Evolutionary conservation across 2,888 invertebrate species (phyloP).

Genomic region (Actias luna): DNA sequence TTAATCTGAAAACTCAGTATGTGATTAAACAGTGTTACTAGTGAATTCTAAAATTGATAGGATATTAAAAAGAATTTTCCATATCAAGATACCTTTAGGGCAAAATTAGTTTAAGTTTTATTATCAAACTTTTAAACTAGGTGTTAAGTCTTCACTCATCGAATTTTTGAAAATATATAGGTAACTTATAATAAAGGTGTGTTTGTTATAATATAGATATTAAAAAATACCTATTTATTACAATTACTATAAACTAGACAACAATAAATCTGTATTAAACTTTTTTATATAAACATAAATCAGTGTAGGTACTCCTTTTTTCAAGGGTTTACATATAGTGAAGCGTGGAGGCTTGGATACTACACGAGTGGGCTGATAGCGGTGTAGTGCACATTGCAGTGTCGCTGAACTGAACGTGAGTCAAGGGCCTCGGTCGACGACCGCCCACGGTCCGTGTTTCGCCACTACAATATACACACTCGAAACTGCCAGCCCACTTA

Average conservation of each 20-base stretch:
- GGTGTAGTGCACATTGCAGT: slow-evolving; percentile 53
- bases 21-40: too few relatives aligned
- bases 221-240: not conserved
- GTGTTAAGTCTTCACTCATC: too few relatives aligned
- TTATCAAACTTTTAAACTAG: too few relatives aligned
- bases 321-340: not conserved
- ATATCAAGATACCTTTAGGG: too few relatives aligned
- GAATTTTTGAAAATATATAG: too few relatives aligned
- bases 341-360: not conserved
- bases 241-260: not conserved
- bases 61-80: too few relatives aligned
- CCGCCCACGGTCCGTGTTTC: slow-evolving; percentile 65
- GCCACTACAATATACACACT: slow-evolving; percentile 60
- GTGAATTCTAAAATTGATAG: too few relatives aligned
- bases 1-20: too few relatives aligned
- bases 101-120: too few relatives aligned
- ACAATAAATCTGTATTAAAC: not conserved
- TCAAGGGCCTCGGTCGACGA: slow-evolving; percentile 81
- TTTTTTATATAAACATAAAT: not conserved
- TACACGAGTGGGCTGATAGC: slow-evolving; percentile 23
- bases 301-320: not conserved
- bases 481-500: slow-evolving; percentile 54
- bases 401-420: slow-evolving; percentile 76
- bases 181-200: too few relatives aligned
- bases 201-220: too few relatives aligned